A percentile compares a stretch with the other conserved stretches of the same genome.
phyloP scores from a whole-genome alignment of 1,140 invertebrate species.

The Daktulosphaira vitifoliae region DNA sequence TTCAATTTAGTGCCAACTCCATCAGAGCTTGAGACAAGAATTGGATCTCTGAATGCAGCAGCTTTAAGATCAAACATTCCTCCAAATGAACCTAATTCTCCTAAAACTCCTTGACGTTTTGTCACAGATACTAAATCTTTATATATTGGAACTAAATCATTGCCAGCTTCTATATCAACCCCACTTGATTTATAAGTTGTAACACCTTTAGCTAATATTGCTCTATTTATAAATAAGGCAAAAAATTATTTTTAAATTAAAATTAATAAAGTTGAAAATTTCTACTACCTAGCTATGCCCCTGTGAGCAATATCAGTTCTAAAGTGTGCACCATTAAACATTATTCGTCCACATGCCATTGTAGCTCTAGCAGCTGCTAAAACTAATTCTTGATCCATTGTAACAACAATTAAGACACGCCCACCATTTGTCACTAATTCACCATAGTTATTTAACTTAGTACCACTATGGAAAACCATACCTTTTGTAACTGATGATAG shows the following conservation, averaged over 20 bases:
- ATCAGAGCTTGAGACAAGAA: slow-evolving; percentile 89
- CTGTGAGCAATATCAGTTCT: slow-evolving; percentile 84
- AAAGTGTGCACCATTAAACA: slow-evolving; percentile 76
- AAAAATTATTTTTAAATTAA: no score
- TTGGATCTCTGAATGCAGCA: slow-evolving; percentile 63
- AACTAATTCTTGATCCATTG: slow-evolving; percentile 56
- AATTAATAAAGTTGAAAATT: background rate
- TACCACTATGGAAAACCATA: slow-evolving; percentile 64
- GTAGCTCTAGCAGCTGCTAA: slow-evolving; percentile 64
- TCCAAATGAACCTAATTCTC: slow-evolving; percentile 83
- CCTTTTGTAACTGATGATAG: slow-evolving; percentile 44
- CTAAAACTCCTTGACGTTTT: slow-evolving; percentile 61
- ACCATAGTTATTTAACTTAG: slow-evolving; percentile 47
- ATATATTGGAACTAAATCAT: slow-evolving; percentile 73
- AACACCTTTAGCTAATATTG: slow-evolving; percentile 44
- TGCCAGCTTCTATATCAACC: slow-evolving; percentile 87
- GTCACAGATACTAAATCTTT: slow-evolving; percentile 65
- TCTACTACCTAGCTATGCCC: slow-evolving; percentile 59
- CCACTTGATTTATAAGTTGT: slow-evolving; percentile 88
- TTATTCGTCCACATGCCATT: slow-evolving; percentile 55
- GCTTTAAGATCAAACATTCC: slow-evolving; percentile 75
- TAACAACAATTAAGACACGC: slow-evolving; percentile 75
- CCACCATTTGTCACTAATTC: slow-evolving; percentile 81
- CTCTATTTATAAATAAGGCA: no score
- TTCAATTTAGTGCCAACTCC: slow-evolving; percentile 94